Evolutionary conservation across 1,140 invertebrate genomes (phyloP), one percentile per base, ranked within the genome.

Genomic region (Euwallacea similis): DNA sequence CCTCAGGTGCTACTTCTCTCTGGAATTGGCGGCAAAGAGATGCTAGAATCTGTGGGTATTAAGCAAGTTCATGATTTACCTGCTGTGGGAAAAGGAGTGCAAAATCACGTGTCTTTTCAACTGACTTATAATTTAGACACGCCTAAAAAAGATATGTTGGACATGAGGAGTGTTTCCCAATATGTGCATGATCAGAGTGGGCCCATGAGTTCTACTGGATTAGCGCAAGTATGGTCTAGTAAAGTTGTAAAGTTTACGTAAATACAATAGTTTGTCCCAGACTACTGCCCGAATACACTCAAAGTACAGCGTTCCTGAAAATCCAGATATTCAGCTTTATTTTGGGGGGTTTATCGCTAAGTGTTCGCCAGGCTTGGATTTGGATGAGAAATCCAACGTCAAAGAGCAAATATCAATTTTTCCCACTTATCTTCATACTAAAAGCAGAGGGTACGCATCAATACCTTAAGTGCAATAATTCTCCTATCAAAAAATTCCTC

Each of bases 21-120:
- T 6, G 87, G 87, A 0, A 81, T 89, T 15, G 88, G 87, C 2
- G 85, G 86, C 0, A 81, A 75, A 69, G 72, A 82, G 0, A 82
- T 86, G 86, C n/a, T 82, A 74, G 33, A 82, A 79, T 50, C 76
- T 83, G 64, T 85, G 79, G 81, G 84, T 46, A 81, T 88, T 46
- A 78, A 75, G 64, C 75, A 79, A 46, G 65, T 66, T 0, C 84
- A 87, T 41, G 85, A 92, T 69, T 81, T 92, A 10, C 87, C 87
- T 0, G 90, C 90, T 0, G 91, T 93, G 6, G 91, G 92, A 0
- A 85, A 88, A 70, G 93, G 93, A 76, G 80, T 93, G 0, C 90
- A 90, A 9, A 90, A 91, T 77, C 90, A 91, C 73, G 87, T 90
- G 0, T 87, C 89, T 0, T 87, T 85, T 43, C 84, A 81, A 8